phyloP scores from a whole-genome alignment of 2,113 vertebrate genomes.

The Phylloscopus trochiloides region DNA sequence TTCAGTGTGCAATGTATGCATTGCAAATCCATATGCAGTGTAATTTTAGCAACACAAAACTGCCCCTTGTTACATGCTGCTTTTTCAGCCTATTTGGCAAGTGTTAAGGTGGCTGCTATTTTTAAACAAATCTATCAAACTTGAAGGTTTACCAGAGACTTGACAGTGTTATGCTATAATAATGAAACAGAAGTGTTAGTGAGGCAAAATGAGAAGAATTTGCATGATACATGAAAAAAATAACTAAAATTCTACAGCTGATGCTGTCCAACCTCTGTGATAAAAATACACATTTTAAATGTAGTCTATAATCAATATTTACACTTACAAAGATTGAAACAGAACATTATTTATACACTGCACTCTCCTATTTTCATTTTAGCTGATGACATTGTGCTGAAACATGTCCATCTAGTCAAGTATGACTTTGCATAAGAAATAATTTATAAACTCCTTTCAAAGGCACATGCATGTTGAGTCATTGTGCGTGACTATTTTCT shows the following conservation, averaged over 20 bases:
- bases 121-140: slow-evolving; percentile 54
- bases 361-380: background rate
- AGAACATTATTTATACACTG: background rate
- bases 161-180: slow-evolving; percentile 41
- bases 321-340: background rate
- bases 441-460: background rate
- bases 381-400: slow-evolving; percentile 20
- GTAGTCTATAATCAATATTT: background rate
- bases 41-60: slow-evolving; percentile 52
- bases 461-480: slow-evolving; percentile 14
- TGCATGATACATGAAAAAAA: background rate
- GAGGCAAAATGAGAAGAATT: background rate
- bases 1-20: background rate
- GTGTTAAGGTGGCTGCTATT: slow-evolving; percentile 49
- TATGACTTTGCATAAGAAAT: background rate
- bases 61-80: slow-evolving; percentile 31
- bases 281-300: background rate
- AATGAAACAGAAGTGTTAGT: background rate
- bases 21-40: slow-evolving; percentile 8
- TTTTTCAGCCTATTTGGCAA: slow-evolving; percentile 54
- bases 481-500: slow-evolving; percentile 39
- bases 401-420: background rate
- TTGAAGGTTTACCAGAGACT: slow-evolving; percentile 34
- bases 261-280: background rate
- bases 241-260: background rate